phyloP scores from a whole-genome alignment of 2,113 vertebrate species.

The Hyla sarda region DNA sequence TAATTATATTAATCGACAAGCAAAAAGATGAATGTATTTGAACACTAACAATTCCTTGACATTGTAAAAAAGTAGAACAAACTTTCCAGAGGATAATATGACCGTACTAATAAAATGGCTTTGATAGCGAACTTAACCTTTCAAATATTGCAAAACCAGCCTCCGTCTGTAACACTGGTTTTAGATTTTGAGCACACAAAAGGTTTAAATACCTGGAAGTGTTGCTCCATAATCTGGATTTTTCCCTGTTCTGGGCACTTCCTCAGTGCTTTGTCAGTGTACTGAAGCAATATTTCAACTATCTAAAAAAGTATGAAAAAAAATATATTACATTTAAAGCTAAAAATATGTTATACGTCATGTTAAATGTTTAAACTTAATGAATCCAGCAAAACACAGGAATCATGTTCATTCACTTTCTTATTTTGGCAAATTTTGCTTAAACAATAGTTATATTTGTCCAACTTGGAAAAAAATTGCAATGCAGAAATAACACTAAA shows the following conservation, averaged over 20 bases:
- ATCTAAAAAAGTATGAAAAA: slow-evolving; percentile 75
- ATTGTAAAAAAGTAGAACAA: no score
- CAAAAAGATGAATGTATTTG: no score
- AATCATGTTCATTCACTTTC: no score
- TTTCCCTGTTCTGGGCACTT: slow-evolving; percentile 96
- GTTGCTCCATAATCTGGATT: slow-evolving; percentile 94
- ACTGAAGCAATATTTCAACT: slow-evolving; percentile 93
- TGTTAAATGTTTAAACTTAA: not conserved
- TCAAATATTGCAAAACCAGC: not conserved
- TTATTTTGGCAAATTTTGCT: no score
- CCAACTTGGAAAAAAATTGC: no score
- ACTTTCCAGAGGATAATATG: no score
- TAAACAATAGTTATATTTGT: no score
- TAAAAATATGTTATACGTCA: not conserved
- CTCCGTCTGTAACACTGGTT: not conserved
- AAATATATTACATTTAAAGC: not conserved
- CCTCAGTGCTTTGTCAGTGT: slow-evolving; percentile 85
- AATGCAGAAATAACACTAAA: no score
- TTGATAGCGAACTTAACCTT: not conserved
- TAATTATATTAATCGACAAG: no score
- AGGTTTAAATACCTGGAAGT: slow-evolving; percentile 83
- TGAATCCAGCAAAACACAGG: no score
- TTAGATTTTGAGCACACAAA: not conserved
- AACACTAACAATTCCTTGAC: no score
- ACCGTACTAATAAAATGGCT: no score